Base-by-base conservation (phyloP, 2,888 invertebrate species). In the Lordiphosa andalusiaca region DNA sequence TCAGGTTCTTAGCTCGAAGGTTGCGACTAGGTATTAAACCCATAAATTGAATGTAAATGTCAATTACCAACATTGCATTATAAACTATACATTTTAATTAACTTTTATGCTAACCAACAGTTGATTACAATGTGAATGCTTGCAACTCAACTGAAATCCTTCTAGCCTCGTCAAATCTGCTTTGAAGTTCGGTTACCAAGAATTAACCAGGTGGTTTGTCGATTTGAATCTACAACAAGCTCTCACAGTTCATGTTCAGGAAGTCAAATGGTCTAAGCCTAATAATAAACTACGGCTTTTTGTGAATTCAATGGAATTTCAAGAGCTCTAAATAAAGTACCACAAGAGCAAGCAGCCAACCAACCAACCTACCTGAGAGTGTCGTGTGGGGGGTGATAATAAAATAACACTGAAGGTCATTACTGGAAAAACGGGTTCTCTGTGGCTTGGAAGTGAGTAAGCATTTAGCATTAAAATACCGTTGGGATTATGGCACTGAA, bases 371-470 rank as follows among this genome's bases (percentile, higher is more conserved):
- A 47, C 21, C 36, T 19, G 21, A 47, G 36, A 30, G 30, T 30
- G 30, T 30, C 30, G 30, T 16, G 33, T 30, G 39, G 25, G 37
- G 40, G 33, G 57, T 69, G 63, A 66, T 68, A 67, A 70, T 77
- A 63, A 69, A 72, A 65, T 73, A 80, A 64, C 69, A 82, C 54
- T 69, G 85, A 83, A 83, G 83, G 83, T 83, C 83, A 85, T 85
- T 84, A 85, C 83, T 84, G 81, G 83, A 72, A 84, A 85, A 83
- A 83, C 85, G 73, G 73, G 83, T 83, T 85, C 52, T 19, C 35
- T 23, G 33, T 48, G 12, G 19, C 21, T n/a, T 46, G 6, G 54
- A 53, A 80, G 73, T 77, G 83, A 78, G 70, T 80, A 72, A 78
- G 81, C 77, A 78, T 83, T 78, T 78, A 80, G 76, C 73, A 83